phyloP scores from a whole-genome alignment of 2,113 vertebrate genomes.

The Colaptes auratus region DNA sequence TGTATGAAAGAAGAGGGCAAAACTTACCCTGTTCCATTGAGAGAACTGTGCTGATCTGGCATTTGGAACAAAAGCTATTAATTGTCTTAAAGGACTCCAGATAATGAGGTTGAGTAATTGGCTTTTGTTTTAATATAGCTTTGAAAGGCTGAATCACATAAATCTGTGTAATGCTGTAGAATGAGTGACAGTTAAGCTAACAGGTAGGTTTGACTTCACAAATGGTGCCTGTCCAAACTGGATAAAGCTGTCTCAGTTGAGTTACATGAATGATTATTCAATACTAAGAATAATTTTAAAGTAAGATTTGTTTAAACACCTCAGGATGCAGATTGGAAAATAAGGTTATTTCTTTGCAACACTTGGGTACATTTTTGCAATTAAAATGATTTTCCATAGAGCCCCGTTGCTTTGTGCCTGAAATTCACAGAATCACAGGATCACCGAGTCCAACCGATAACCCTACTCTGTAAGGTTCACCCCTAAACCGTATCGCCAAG shows the following conservation, averaged over 20 bases:
- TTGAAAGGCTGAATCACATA: slow-evolving; percentile 60
- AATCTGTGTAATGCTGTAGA: slow-evolving; percentile 19
- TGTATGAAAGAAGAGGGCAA: neutral
- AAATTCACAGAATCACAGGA: too few relatives aligned
- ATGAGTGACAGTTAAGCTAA: neutral
- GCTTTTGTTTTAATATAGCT: slow-evolving; percentile 73
- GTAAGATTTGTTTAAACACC: neutral
- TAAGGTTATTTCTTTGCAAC: neutral
- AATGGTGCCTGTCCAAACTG: neutral
- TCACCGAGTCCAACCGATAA: too few relatives aligned
- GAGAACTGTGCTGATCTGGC: neutral
- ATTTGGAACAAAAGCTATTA: slow-evolving; percentile 56
- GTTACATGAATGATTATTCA: neutral
- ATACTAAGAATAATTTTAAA: neutral
- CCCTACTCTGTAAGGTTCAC: too few relatives aligned
- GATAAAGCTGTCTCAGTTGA: neutral
- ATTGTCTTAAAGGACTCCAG: slow-evolving; percentile 45
- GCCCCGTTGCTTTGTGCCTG: too few relatives aligned
- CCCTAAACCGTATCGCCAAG: too few relatives aligned
- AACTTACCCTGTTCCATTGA: neutral
- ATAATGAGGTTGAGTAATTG: slow-evolving; percentile 71
- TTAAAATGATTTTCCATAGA: neutral
- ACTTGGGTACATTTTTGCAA: neutral
- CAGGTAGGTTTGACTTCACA: neutral
- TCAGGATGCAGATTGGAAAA: neutral